These are phyloP conservation scores for Troides aeacus DNA, from an alignment of 2,888 invertebrate species.

Conservation along the genomic window DNA sequence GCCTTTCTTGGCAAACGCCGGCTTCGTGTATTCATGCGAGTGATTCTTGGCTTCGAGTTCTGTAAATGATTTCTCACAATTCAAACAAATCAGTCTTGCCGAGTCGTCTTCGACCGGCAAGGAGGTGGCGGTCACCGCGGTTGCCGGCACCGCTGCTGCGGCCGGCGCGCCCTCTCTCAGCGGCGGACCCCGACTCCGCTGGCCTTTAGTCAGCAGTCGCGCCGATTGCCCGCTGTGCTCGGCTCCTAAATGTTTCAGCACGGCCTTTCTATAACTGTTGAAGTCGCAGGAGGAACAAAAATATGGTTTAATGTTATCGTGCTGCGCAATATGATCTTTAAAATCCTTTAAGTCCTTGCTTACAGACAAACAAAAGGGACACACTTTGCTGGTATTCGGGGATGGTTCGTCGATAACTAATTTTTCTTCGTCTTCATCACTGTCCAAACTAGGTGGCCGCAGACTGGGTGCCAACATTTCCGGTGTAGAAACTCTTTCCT, in stretches of 20 bases:
- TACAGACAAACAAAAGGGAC: slow-evolving; percentile 53
- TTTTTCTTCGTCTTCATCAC: slow-evolving; percentile 54
- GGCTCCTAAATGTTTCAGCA: slow-evolving; percentile 52
- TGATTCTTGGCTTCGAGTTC: slow-evolving; percentile 43
- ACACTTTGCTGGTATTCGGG: slow-evolving; percentile 37
- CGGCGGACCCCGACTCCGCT: slow-evolving; percentile 40
- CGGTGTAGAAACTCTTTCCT: slow-evolving; percentile 51
- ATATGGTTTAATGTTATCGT: slow-evolving; percentile 69
- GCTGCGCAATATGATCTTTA: slow-evolving; percentile 65
- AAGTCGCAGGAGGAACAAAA: slow-evolving; percentile 64
- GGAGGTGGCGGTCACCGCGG: too few relatives aligned
- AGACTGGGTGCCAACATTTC: slow-evolving; percentile 38
- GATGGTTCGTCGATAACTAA: slow-evolving; percentile 51
- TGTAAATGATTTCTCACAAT: slow-evolving; percentile 51
- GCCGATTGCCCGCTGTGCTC: slow-evolving; percentile 47
- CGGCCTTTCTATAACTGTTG: slow-evolving; percentile 43
- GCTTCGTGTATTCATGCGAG: slow-evolving; percentile 43
- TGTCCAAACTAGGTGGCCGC: slow-evolving; percentile 32
- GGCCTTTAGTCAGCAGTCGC: slow-evolving; percentile 31
- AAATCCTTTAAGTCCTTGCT: slow-evolving; percentile 40
- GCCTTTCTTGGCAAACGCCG: slow-evolving; percentile 54
- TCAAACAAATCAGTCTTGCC: slow-evolving; percentile 49
- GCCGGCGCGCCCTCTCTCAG: slow-evolving; percentile 30
- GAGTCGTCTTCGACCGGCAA: slow-evolving; percentile 16
- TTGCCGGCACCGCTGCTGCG: neutral